These are phyloP conservation scores for Rallus limicola DNA, from an alignment of 2,113 vertebrate species.

Conservation along the genomic window DNA sequence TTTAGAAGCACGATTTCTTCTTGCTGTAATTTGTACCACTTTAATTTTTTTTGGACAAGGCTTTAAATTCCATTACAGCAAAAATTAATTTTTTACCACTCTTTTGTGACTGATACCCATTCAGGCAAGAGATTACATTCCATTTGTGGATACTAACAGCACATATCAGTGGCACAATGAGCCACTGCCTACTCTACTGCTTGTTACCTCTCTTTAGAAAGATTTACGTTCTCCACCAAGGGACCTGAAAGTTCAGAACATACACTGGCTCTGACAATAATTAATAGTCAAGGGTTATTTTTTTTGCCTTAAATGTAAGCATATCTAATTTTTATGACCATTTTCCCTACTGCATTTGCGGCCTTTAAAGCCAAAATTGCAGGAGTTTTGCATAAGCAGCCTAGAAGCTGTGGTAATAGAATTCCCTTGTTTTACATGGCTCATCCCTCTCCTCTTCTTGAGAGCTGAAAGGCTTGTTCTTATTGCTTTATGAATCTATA, in stretches of 20 bases:
- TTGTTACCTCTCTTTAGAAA: neutral
- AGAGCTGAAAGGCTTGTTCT: neutral
- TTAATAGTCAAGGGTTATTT: neutral
- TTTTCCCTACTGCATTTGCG: neutral
- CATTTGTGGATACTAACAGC: neutral
- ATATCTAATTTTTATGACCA: neutral
- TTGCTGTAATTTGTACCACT: neutral
- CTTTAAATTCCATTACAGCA: neutral
- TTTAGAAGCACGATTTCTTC: neutral
- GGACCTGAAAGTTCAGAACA: neutral
- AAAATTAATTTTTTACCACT: neutral
- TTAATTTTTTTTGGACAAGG: neutral
- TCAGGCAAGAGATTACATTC: neutral
- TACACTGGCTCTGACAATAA: neutral
- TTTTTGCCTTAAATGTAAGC: neutral
- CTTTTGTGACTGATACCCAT: neutral
- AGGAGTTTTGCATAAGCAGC: neutral
- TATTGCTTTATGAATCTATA: neutral
- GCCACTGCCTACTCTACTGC: neutral
- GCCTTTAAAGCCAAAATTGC: neutral
- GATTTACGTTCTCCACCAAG: neutral
- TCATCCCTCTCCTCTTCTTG: neutral
- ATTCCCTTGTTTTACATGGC: neutral
- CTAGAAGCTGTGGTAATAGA: neutral
- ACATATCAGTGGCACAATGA: rapidly evolving